Conservation (phyloP, 2,797 vertebrate genomes). For the Spinus pinus region DNA sequence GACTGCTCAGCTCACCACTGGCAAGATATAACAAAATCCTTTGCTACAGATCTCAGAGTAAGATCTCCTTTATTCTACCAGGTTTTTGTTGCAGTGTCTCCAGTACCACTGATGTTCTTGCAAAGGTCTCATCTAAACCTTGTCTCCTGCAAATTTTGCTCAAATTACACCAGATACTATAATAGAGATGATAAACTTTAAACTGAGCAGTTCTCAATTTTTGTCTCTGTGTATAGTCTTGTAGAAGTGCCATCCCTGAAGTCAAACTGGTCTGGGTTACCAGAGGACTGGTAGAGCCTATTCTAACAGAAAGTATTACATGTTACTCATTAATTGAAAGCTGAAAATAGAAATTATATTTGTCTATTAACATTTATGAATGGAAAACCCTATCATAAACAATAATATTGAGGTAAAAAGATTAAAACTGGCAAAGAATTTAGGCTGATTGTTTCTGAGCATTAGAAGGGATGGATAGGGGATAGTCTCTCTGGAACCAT, state of each 20-base stretch:
- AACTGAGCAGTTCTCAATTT: not conserved
- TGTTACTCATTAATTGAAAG: not conserved
- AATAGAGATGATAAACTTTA: not conserved
- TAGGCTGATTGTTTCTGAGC: not conserved
- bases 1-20: not conserved
- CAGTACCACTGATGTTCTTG: not conserved
- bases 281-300: not conserved
- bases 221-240: not conserved
- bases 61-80: not conserved
- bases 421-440: not conserved
- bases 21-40: not conserved
- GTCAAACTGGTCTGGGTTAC: not conserved
- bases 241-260: not conserved
- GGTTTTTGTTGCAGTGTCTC: not conserved
- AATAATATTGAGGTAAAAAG: not conserved
- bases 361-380: not conserved
- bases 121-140: not conserved
- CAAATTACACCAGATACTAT: not conserved
- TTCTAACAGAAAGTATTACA: not conserved
- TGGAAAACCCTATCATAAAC: not conserved
- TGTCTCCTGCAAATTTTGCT: not conserved
- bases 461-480: not conserved
- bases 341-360: not conserved
- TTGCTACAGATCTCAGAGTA: not conserved
- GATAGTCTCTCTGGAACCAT: not conserved